Evolutionary conservation across 2,113 vertebrate genomes (phyloP), one percentile per base, ranked within the genome.

Genomic region (Lynx canadensis): DNA sequence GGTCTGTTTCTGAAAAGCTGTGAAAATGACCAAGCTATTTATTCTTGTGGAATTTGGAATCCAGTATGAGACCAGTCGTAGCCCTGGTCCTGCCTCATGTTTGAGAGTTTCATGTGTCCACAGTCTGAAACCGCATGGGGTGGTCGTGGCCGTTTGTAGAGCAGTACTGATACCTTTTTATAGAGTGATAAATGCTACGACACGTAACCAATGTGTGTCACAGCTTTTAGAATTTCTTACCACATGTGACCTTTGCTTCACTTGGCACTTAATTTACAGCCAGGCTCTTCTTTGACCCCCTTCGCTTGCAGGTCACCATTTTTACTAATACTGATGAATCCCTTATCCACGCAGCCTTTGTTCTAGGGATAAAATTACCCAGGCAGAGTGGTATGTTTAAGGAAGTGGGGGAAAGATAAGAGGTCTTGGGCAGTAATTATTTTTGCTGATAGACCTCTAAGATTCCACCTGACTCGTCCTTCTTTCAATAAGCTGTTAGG

Each of bases 1-100:
- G 55, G 48, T 89, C 95, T 97, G 63, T 97, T 97, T 98, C n/a
- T n/a, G 92, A 82, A 80, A 65, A 91, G 55, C 83, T 1, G 0
- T 97, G 68, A 55, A 71, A 78, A 85, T 52, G 83, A 80, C 79
- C 25, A 27, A 69, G 69, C 52, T 91, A 11, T 95, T 89, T 93
- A 33, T 80, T 71, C n/a, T n/a, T 36, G n/a, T 27, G 76, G 94
- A 83, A 96, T 92, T 95, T 60, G 69, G 86, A 92, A 52, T 84
- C 80, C 52, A 13, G 0, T 29, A 3, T 21, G 82, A 78, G 50
- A 16, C 31, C 19, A 0, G 73, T 18, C 57, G 7, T 23, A 41
- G 45, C 8, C 93, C 78, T 89, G 71, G 85, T 45, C 81, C 69
- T 2, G 0, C 69, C 65, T 52, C 3, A 0, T 0, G 7, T 18